Evolutionary conservation across 1,140 invertebrate species (phyloP), one percentile per base, ranked within the genome.

Genomic region (Temnothorax curvispinosus): DNA sequence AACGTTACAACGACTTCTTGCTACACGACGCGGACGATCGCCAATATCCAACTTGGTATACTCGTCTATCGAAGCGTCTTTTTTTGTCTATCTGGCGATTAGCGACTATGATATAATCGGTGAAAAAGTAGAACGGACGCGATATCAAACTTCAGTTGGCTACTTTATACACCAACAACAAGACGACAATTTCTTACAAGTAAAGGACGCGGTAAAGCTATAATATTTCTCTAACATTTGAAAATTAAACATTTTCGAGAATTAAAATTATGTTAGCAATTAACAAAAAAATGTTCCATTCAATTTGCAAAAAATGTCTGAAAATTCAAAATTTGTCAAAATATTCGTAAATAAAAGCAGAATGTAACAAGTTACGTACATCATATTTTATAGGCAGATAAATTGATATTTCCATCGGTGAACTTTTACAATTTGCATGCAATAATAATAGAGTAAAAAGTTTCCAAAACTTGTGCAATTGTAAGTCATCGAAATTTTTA

Each of bases 401-500:
- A 75, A 60, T 38, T 62, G 72, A 74, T 60, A 41, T 62, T 75
- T 54, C 32, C 38, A 50, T 84, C 18, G 13, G 21, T 21, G 4
- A 62, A 62, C 27, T 74, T 54, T 74, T 27, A 27, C 27, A 27
- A 27, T 27, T 27, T 32, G 18, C 54, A 56, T 47, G 2, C 52
- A 47, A 21, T 47, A 69, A 60, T 72, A 58, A 21, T 60, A 47
- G 18, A 47, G 27, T n/a, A 27, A 56, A 80, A 58, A 56, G 41
- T 50, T 84, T 13, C n/a, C n/a, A n/a, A 84, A 75, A 84, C 41
- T 84, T 60, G 54, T 75, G 18, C 38, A 21, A 71, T 32, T 58
- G 35, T 56, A 44, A n/a, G 21, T 58, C 65, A 38, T 62, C 41
- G 64, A 3, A 38, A 75, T 74, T 84, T 84, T 74, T 75, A 47